Percentiles rank a stretch among this genome's conserved stretches.
These are phyloP conservation scores for Lycodopsis pacificus DNA, from an alignment of 2,797 vertebrate genomes.

Conservation along the genomic window DNA sequence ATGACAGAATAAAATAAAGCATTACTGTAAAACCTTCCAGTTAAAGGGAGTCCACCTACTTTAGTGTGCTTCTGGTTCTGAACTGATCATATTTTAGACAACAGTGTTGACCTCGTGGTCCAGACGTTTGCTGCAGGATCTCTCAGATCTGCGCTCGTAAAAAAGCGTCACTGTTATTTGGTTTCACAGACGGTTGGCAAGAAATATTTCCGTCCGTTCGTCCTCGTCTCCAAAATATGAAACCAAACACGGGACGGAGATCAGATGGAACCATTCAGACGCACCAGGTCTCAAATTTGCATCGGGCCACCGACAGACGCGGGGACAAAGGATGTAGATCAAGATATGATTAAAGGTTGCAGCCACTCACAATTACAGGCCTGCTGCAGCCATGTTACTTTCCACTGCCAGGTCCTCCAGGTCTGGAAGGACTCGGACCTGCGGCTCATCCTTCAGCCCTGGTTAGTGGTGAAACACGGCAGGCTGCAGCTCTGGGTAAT, in stretches of 20 bases:
- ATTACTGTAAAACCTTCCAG: background rate
- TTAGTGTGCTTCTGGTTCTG: too few relatives aligned
- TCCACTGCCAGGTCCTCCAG: constrained; percentile 36
- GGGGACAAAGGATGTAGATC: constrained; percentile 55
- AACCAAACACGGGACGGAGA: constrained; percentile 14
- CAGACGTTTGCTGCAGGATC: background rate
- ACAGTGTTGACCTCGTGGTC: too few relatives aligned
- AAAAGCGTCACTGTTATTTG: background rate
- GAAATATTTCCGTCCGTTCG: constrained; percentile 11
- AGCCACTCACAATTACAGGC: constrained; percentile 64
- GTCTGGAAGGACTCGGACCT: constrained; percentile 47
- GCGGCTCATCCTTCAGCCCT: constrained; percentile 51
- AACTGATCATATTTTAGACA: background rate
- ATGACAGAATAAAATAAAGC: background rate
- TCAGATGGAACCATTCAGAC: constrained; percentile 36
- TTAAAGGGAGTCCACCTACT: background rate
- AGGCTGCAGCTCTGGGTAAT: constrained; percentile 49
- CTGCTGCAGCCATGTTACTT: constrained; percentile 44
- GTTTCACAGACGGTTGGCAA: constrained; percentile 16
- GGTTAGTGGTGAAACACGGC: constrained; percentile 49
- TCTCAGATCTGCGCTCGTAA: constrained; percentile 11
- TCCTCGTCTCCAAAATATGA: constrained; percentile 29
- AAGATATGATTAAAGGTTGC: constrained; percentile 68
- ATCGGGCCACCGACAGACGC: constrained; percentile 25
- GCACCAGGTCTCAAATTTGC: constrained; percentile 62